Evolutionary conservation across 2,113 vertebrate genomes (phyloP).

Genomic region (Hemiscyllium ocellatum): DNA sequence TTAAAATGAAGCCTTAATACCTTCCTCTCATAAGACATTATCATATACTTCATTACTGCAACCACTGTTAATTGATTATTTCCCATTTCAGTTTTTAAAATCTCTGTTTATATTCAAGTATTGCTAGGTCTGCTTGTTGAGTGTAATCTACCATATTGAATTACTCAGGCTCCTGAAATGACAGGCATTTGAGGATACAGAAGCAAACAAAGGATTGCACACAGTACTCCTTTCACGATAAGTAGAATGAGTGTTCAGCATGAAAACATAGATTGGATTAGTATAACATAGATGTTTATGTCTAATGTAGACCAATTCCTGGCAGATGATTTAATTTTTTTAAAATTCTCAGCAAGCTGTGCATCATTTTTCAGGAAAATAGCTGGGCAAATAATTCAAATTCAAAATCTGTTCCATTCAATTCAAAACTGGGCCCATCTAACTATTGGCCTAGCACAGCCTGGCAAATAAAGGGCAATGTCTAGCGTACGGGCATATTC

Average conservation of each 20-base stretch:
- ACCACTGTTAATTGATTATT: background rate
- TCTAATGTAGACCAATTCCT: background rate
- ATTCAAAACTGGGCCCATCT: background rate
- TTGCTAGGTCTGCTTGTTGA: background rate
- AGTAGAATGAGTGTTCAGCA: background rate
- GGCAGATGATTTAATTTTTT: background rate
- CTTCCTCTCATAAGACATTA: background rate
- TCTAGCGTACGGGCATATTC: background rate
- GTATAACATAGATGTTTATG: background rate
- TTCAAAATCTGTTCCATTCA: background rate
- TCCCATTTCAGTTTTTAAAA: background rate
- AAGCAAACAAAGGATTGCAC: background rate
- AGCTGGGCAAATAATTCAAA: background rate
- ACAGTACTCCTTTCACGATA: background rate
- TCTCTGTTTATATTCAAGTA: background rate
- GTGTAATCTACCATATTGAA: background rate
- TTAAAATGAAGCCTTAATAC: too few species aligned
- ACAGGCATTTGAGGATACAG: background rate
- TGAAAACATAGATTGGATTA: background rate
- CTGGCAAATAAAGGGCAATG: background rate
- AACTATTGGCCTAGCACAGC: background rate
- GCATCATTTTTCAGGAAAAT: background rate
- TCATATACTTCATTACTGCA: background rate
- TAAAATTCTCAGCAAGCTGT: background rate
- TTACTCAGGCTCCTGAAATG: background rate